These are phyloP conservation scores for Pseudanteris insignis DNA, from an alignment of 2,888 invertebrate species.

Conservation along the genomic window DNA sequence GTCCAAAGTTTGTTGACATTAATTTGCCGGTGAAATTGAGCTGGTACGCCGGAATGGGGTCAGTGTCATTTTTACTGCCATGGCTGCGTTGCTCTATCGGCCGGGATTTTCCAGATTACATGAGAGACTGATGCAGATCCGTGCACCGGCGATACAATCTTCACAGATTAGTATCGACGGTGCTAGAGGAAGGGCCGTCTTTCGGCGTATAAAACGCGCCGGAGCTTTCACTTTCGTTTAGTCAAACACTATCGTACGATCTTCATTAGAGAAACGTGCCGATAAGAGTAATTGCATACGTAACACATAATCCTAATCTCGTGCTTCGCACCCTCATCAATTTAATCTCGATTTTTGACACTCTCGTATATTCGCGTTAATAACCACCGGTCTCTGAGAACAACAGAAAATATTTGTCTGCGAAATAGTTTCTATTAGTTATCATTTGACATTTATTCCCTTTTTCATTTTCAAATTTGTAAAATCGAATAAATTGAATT, in stretches of 20 bases:
- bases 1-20: constrained; percentile 17
- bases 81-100: constrained; percentile 14
- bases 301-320: constrained; percentile 11
- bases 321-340: not conserved
- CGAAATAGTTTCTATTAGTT: not conserved
- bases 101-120: constrained; percentile 36
- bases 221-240: constrained; percentile 57
- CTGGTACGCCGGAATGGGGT: constrained; percentile 21
- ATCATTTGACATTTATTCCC: too few relatives aligned
- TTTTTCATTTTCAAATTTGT: too few relatives aligned
- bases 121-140: constrained; percentile 23
- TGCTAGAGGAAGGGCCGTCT: constrained; percentile 23
- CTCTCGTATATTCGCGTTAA: too few relatives aligned
- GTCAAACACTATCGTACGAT: constrained; percentile 43
- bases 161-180: constrained; percentile 36
- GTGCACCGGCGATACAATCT: constrained; percentile 23
- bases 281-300: constrained; percentile 27
- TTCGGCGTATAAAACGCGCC: constrained; percentile 52
- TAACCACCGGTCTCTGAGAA: too few relatives aligned
- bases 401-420: too few relatives aligned
- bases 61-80: constrained; percentile 22
- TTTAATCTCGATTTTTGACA: not conserved
- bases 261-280: constrained; percentile 21
- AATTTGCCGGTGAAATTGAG: constrained; percentile 6
- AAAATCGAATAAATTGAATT: too few relatives aligned